A percentile compares a stretch with the other conserved stretches of the same genome.
Conservation (phyloP, 2,113 vertebrate species). For the Colossoma macropomum region DNA sequence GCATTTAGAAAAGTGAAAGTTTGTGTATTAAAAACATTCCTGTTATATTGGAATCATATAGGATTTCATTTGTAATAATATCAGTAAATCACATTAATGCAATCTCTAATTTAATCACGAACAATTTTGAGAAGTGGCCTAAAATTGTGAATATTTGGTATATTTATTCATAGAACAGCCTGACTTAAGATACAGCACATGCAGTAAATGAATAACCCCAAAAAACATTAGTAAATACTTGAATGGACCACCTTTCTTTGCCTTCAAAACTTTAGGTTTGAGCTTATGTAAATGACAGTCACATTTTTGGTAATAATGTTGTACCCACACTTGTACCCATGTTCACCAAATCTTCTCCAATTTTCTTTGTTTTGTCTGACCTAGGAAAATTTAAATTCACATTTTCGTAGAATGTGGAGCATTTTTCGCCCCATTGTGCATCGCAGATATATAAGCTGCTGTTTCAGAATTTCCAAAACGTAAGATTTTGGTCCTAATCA, state of each 20-base stretch:
- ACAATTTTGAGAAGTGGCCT: constrained; percentile 3
- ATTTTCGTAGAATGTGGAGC: constrained; percentile 5
- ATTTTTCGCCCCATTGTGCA: background rate
- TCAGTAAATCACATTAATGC: constrained; percentile 11
- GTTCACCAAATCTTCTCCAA: background rate
- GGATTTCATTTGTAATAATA: constrained; percentile 16
- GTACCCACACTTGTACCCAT: background rate
- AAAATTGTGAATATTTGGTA: constrained; percentile 7
- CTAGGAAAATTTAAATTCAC: background rate
- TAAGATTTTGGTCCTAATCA: background rate
- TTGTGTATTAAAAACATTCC: constrained; percentile 44
- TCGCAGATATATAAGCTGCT: background rate
- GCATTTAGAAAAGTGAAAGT: constrained; percentile 47
- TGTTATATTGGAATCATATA: constrained; percentile 33
- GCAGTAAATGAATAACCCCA: background rate
- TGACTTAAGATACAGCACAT: constrained; percentile 8
- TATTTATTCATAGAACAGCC: constrained; percentile 13
- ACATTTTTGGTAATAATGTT: background rate
- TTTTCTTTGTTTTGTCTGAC: background rate
- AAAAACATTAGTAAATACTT: constrained; percentile 20
- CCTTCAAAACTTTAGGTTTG: background rate
- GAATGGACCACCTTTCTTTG: constrained; percentile 8
- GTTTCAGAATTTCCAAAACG: background rate
- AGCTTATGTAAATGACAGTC: background rate
- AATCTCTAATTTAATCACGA: background rate